These are phyloP conservation scores for Elanoides forficatus DNA, from an alignment of 2,113 vertebrate genomes.

Conservation along the genomic window DNA sequence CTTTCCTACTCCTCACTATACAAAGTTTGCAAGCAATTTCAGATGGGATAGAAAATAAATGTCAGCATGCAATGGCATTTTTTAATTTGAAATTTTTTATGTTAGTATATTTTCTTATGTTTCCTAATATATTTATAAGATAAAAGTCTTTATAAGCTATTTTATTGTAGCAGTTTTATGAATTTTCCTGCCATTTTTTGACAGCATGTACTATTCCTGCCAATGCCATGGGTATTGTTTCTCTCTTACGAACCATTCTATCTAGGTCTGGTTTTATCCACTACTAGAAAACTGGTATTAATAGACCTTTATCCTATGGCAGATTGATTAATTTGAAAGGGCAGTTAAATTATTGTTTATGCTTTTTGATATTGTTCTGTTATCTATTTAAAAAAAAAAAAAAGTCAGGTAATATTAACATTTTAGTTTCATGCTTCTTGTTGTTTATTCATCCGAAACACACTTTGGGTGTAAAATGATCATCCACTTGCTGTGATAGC, in stretches of 20 bases:
- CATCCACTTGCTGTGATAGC: background rate
- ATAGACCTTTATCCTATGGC: background rate
- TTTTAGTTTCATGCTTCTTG: background rate
- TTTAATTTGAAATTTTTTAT: background rate
- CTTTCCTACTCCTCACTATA: background rate
- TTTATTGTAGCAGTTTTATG: background rate
- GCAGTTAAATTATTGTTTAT: background rate
- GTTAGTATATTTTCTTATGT: background rate
- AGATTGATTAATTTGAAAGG: background rate
- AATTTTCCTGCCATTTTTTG: background rate
- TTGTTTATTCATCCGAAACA: background rate
- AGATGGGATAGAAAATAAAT: background rate
- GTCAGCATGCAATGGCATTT: background rate
- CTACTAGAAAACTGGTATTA: background rate
- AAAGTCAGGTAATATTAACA: background rate
- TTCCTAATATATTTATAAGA: background rate
- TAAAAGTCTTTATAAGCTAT: background rate
- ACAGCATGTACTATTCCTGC: background rate
- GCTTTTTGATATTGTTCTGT: background rate
- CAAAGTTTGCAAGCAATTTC: background rate
- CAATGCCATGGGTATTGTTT: background rate
- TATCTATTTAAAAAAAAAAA: background rate
- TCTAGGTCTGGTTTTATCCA: background rate
- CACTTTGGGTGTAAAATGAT: background rate
- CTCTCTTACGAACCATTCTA: background rate